phyloP scores from a whole-genome alignment of 1,140 invertebrate genomes.

The Diuraphis noxia region DNA sequence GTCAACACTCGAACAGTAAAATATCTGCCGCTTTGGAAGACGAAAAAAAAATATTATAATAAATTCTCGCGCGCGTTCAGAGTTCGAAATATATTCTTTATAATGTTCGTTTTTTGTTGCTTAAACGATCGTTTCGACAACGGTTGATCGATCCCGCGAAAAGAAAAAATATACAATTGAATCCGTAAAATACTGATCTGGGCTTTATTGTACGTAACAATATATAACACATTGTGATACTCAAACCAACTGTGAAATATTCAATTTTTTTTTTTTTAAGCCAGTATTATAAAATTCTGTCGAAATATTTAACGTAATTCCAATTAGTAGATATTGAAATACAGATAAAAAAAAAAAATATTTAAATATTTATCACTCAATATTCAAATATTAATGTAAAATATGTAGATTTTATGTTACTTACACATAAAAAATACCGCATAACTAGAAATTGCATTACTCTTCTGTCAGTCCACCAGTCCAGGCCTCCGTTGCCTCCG shows the following conservation, averaged over 20 bases:
- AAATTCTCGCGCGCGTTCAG: neutral
- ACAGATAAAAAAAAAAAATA: too few relatives aligned
- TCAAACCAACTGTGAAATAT: constrained; percentile 8
- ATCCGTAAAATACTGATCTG: neutral
- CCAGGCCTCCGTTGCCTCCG: neutral
- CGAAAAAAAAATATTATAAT: neutral
- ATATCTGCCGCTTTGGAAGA: neutral
- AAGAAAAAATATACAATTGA: neutral
- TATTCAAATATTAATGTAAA: neutral
- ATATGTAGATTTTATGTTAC: neutral
- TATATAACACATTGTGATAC: neutral
- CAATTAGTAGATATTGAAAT: too few relatives aligned
- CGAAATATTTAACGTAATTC: neutral
- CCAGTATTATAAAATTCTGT: neutral
- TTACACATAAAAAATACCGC: neutral
- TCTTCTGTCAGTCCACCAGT: too few relatives aligned
- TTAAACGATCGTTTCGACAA: neutral
- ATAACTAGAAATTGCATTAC: neutral
- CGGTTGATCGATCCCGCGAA: neutral
- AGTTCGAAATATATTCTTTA: neutral
- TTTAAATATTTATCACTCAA: neutral
- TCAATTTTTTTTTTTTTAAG: neutral
- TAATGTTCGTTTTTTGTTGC: neutral
- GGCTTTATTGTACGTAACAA: neutral
- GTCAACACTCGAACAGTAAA: neutral